Evolutionary conservation across 64 coral and sea anemone genomes (phyloP).

Genomic region (Hydrozoanthus tunicans): DNA sequence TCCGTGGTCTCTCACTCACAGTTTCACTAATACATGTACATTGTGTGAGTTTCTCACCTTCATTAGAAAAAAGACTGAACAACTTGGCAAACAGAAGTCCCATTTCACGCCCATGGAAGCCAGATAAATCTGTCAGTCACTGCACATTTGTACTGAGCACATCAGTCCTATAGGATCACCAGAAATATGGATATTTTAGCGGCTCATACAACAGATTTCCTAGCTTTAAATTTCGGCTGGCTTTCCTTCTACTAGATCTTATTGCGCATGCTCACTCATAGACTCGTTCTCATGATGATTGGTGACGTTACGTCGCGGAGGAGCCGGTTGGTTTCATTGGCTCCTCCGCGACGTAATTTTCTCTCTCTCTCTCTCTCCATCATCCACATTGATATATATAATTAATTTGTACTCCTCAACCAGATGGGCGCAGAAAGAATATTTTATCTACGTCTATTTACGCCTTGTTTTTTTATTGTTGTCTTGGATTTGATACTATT

Average conservation of each 20-base stretch:
- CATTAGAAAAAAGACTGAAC: slow-evolving; percentile 92
- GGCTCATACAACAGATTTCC: not conserved
- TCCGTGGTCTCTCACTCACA: too few species aligned
- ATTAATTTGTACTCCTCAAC: too few species aligned
- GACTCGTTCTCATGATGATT: slow-evolving; percentile 45
- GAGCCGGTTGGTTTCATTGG: too few species aligned
- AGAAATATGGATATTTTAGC: slow-evolving; percentile 15
- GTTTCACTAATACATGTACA: not conserved
- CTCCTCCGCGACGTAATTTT: too few species aligned
- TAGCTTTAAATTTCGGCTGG: not conserved
- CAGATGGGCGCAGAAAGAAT: too few species aligned
- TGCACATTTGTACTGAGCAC: slow-evolving; percentile 17
- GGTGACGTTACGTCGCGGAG: slow-evolving; percentile 1
- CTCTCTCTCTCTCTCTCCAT: too few species aligned
- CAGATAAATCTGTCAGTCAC: slow-evolving; percentile 41
- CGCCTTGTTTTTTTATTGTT: too few species aligned
- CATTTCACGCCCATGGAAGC: slow-evolving; percentile 80
- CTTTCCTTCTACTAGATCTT: slow-evolving; percentile 9
- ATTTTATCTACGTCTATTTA: too few species aligned
- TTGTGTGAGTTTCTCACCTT: slow-evolving; percentile 57
- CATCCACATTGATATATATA: too few species aligned
- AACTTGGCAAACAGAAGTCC: slow-evolving; percentile 86
- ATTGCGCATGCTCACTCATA: slow-evolving; percentile 50
- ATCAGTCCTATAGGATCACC: not conserved
- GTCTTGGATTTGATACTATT: too few species aligned